These are phyloP conservation scores for Ctenicera cuprea DNA, from an alignment of 2,888 invertebrate genomes.

Conservation along the genomic window DNA sequence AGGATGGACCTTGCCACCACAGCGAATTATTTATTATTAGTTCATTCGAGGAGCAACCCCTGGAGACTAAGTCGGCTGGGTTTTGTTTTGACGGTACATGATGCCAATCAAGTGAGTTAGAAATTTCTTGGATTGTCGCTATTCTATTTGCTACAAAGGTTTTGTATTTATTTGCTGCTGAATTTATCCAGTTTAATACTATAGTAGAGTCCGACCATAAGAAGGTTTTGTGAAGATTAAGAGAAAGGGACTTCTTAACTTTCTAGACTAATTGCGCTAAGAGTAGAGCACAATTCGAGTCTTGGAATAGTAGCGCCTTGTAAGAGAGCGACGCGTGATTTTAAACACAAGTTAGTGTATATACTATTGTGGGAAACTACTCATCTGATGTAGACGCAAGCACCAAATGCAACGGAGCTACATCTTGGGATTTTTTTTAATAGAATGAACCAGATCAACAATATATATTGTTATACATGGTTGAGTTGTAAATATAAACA, in stretches of 20 bases:
- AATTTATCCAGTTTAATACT: conserved; percentile 14
- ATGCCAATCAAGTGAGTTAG: conserved; percentile 25
- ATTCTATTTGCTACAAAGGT: conserved; percentile 34
- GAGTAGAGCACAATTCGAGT: conserved; percentile 19
- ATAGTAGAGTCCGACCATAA: conserved; percentile 18
- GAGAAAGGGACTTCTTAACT: not conserved
- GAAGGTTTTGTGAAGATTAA: too few species aligned
- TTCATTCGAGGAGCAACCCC: not conserved
- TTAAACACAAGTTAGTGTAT: not conserved
- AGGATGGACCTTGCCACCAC: conserved; percentile 20
- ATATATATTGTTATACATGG: too few species aligned
- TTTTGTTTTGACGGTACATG: conserved; percentile 25
- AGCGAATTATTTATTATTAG: not conserved
- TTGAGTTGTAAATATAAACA: too few species aligned
- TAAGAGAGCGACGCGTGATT: not conserved
- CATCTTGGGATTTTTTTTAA: conserved; percentile 58
- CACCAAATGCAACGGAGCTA: conserved; percentile 56
- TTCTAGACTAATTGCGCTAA: not conserved
- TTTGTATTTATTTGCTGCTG: conserved; percentile 1
- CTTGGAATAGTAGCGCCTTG: conserved; percentile 13
- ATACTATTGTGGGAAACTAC: conserved; percentile 35
- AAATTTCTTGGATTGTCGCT: conserved; percentile 13
- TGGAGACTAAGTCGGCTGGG: conserved; percentile 21
- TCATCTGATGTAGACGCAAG: conserved; percentile 53
- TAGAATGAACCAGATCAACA: not conserved